phyloP scores from a whole-genome alignment of 30 jellyfish, hydroid and myxozoan genomes.

The Catostylus mosaicus region DNA sequence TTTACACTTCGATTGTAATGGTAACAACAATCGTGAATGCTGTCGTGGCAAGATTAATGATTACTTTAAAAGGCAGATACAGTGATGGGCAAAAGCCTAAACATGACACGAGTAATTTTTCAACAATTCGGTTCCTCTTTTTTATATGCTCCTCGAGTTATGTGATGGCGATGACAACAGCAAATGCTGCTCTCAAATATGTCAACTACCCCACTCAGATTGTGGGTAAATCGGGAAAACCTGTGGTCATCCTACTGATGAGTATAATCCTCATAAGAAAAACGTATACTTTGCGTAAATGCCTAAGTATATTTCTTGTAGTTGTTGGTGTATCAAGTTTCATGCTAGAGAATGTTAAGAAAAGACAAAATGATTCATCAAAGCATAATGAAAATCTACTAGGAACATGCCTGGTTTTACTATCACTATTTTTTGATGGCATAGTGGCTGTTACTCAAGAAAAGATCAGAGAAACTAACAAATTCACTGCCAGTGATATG shows the following conservation, averaged over 20 bases:
- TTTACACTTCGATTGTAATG: constrained; percentile 63
- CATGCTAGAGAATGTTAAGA: constrained; percentile 57
- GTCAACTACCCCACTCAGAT: constrained; percentile 81
- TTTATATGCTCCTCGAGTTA: constrained; percentile 49
- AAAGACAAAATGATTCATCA: not conserved
- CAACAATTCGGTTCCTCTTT: no score
- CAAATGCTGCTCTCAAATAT: constrained; percentile 67
- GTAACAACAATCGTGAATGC: constrained; percentile 65
- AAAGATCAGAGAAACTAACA: constrained; percentile 19
- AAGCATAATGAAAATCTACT: not conserved
- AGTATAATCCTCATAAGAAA: constrained; percentile 13
- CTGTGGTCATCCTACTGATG: constrained; percentile 54
- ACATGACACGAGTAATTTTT: not conserved
- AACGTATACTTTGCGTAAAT: constrained; percentile 42
- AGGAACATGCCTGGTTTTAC: constrained; percentile 43
- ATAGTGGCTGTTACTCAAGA: constrained; percentile 78
- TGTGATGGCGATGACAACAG: constrained; percentile 57
- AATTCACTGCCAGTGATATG: constrained; percentile 35
- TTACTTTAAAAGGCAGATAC: not conserved
- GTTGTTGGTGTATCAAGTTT: constrained; percentile 71
- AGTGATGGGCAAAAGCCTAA: not conserved
- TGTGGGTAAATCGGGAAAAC: constrained; percentile 81
- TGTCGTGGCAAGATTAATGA: constrained; percentile 37
- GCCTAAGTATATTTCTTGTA: constrained; percentile 56
- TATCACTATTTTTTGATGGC: constrained; percentile 76